Conservation (phyloP, 1,140 invertebrate genomes). For the Apolygus lucorum region DNA sequence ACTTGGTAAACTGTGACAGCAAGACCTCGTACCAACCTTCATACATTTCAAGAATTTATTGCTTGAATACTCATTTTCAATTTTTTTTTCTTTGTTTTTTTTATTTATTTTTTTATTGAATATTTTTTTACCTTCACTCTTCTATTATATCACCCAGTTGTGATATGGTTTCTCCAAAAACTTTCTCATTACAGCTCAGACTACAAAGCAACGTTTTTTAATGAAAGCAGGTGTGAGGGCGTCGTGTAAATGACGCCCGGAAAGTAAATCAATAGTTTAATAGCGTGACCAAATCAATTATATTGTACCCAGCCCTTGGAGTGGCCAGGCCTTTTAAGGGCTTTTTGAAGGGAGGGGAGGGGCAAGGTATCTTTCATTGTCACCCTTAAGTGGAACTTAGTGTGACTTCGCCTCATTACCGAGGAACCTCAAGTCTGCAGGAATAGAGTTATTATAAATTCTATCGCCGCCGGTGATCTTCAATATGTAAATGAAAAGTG, state of each 20-base stretch:
- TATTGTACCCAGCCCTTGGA: background rate
- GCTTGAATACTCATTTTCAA: too few species aligned
- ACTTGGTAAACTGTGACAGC: too few species aligned
- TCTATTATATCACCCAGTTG: too few species aligned
- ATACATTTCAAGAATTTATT: too few species aligned
- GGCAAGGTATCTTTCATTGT: conserved; percentile 16
- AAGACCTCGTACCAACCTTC: too few species aligned
- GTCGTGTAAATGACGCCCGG: background rate
- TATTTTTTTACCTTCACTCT: too few species aligned
- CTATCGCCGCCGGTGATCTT: conserved; percentile 19
- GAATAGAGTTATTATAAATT: conserved; percentile 23
- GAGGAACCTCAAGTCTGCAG: background rate
- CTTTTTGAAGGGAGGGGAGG: background rate
- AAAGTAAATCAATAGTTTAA: background rate
- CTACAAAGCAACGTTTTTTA: too few species aligned
- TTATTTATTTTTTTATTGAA: too few species aligned
- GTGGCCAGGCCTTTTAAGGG: background rate
- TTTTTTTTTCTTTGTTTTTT: too few species aligned
- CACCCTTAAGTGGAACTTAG: conserved; percentile 16
- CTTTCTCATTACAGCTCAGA: too few species aligned
- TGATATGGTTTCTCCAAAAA: too few species aligned
- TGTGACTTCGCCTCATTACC: conserved; percentile 10
- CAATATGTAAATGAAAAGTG: conserved; percentile 23
- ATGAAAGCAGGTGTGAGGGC: background rate
- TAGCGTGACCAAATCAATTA: conserved; percentile 12